Conservation (phyloP, 2,888 invertebrate species). For the Argyresthia albistria region DNA sequence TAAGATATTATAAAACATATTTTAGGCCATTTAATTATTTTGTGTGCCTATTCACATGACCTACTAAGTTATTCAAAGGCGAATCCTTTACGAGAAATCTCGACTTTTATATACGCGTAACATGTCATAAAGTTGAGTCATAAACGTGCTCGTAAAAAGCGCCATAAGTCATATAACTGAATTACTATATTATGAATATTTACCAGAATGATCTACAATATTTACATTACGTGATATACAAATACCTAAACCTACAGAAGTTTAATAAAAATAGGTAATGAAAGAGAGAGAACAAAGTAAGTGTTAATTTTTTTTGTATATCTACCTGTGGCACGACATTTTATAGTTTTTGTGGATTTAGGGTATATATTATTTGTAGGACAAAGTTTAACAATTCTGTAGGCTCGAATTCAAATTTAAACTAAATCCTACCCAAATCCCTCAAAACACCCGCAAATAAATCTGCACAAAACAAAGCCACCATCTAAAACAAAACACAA, state of each 20-base stretch:
- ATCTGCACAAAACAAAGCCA: not conserved
- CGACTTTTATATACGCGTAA: constrained; percentile 59
- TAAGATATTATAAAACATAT: too few relatives aligned
- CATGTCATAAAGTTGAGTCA: constrained; percentile 55
- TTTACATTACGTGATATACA: too few relatives aligned
- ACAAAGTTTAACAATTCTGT: too few relatives aligned
- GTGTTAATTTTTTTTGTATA: too few relatives aligned
- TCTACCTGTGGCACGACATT: not conserved
- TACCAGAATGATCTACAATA: constrained; percentile 16
- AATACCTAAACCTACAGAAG: not conserved
- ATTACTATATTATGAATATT: constrained; percentile 50
- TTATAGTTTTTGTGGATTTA: too few relatives aligned
- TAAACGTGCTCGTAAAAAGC: constrained; percentile 56
- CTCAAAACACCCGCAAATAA: not conserved
- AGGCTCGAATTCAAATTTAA: too few relatives aligned
- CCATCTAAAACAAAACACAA: not conserved
- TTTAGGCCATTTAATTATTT: constrained; percentile 2
- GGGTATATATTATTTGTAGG: too few relatives aligned
- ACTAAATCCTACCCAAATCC: not conserved
- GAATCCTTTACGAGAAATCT: constrained; percentile 56
- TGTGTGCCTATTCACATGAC: constrained; percentile 18
- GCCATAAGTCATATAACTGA: constrained; percentile 30
- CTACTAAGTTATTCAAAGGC: constrained; percentile 55
- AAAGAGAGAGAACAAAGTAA: constrained; percentile 11
- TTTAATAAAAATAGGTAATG: not conserved